phyloP scores from a whole-genome alignment of 1,140 invertebrate genomes.

The Trachymyrmex septentrionalis region DNA sequence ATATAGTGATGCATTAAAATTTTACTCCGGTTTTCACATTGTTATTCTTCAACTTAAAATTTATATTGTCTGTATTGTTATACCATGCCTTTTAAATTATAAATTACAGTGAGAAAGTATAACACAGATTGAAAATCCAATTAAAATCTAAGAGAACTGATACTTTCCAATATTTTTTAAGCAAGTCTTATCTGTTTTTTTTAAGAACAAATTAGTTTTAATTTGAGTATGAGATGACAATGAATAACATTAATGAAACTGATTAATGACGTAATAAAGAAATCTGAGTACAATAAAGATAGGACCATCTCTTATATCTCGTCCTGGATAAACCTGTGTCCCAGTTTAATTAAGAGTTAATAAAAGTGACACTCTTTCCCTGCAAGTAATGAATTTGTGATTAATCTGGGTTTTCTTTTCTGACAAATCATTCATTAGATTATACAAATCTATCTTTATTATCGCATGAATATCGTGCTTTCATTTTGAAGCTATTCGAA shows the following conservation, averaged over 20 bases:
- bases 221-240: neutral
- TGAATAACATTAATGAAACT: conserved; percentile 7
- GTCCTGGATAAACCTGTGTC: conserved; percentile 18
- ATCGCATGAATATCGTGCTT: conserved; percentile 27
- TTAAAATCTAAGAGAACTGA: neutral
- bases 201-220: conserved; percentile 11
- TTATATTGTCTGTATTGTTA: neutral
- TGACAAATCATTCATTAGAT: conserved; percentile 44
- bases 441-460: conserved; percentile 50
- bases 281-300: conserved; percentile 4
- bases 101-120: neutral
- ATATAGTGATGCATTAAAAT: neutral
- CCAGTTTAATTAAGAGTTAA: conserved; percentile 57
- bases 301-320: conserved; percentile 3
- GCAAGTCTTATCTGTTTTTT: neutral
- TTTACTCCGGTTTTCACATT: neutral
- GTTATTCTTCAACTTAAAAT: neutral
- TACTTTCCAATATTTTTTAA: neutral
- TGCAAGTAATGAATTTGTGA: conserved; percentile 46
- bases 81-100: neutral
- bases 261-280: conserved; percentile 29
- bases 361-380: conserved; percentile 32
- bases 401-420: conserved; percentile 37
- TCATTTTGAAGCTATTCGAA: neutral
- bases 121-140: neutral